A percentile compares a stretch with the other conserved stretches of the same genome.
Conservation (phyloP, 2,888 invertebrate species). For the Abrostola tripartita region DNA sequence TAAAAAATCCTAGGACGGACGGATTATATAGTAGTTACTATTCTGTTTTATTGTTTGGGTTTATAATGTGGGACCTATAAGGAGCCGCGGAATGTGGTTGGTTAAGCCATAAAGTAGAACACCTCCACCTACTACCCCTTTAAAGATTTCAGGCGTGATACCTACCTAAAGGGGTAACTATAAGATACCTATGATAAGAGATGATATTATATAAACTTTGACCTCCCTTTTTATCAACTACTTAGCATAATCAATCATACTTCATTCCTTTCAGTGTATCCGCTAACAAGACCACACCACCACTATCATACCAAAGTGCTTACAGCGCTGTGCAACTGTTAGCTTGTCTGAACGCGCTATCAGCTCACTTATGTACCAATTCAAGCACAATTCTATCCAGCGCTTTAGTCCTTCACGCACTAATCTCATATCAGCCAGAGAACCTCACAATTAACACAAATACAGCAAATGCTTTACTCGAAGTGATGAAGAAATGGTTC, state of each 20-base stretch:
- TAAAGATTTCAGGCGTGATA: no score
- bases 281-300: constrained; percentile 68
- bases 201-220: no score
- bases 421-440: constrained; percentile 78
- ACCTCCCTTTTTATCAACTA: not conserved
- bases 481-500: constrained; percentile 76
- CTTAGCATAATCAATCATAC: not conserved
- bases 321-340: constrained; percentile 80
- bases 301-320: constrained; percentile 80
- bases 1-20: not conserved
- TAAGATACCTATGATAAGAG: no score
- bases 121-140: no score
- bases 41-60: no score
- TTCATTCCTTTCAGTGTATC: constrained; percentile 66
- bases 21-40: no score
- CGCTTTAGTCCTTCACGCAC: constrained; percentile 77
- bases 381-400: constrained; percentile 71
- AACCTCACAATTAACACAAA: constrained; percentile 64
- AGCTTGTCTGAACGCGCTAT: constrained; percentile 72
- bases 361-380: constrained; percentile 66
- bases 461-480: constrained; percentile 66
- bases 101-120: no score
- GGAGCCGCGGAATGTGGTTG: no score
- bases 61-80: no score
- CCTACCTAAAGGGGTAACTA: no score